Percentiles rank a stretch among this genome's conserved stretches.
phyloP scores from a whole-genome alignment of 1,140 invertebrate species.

The Cotesia chilonis region DNA sequence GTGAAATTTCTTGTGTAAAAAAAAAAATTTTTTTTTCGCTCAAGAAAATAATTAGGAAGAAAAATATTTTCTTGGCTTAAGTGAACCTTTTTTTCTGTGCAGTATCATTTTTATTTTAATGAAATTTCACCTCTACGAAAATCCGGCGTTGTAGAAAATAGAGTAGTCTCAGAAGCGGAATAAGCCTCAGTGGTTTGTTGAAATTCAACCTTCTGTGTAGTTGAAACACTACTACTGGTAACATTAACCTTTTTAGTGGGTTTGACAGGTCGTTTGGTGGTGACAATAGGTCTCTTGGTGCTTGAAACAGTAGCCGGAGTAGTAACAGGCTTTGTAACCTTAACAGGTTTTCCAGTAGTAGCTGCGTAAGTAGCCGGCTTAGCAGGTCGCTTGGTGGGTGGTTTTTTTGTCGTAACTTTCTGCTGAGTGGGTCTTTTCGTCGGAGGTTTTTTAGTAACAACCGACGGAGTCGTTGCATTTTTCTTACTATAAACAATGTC shows the following conservation, averaged over 20 bases:
- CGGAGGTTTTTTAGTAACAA: slow-evolving; percentile 55
- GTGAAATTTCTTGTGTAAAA: too few relatives aligned
- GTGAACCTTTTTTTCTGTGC: too few relatives aligned
- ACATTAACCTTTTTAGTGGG: slow-evolving; percentile 55
- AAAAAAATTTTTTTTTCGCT: too few relatives aligned
- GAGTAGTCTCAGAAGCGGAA: neutral
- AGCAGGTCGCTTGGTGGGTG: slow-evolving; percentile 61
- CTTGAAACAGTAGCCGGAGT: neutral
- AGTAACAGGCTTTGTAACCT: neutral
- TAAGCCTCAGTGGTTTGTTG: neutral
- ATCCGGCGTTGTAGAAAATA: neutral
- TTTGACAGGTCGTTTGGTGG: slow-evolving; percentile 51
- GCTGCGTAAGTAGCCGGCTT: slow-evolving; percentile 47
- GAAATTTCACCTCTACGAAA: slow-evolving; percentile 5
- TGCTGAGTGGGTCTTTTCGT: slow-evolving; percentile 36
- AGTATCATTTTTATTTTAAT: too few relatives aligned
- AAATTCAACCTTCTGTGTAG: neutral
- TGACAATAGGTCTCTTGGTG: slow-evolving; percentile 48
- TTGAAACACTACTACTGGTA: slow-evolving; percentile 23
- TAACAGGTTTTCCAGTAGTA: slow-evolving; percentile 28
- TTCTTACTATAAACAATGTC: slow-evolving; percentile 75
- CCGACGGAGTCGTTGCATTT: slow-evolving; percentile 53
- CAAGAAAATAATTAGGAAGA: too few relatives aligned
- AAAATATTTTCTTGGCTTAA: too few relatives aligned
- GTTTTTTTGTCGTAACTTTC: slow-evolving; percentile 23